A percentile compares a stretch with the other conserved stretches of the same genome.
Conservation (phyloP, 2,797 vertebrate genomes). For the Squalus acanthias region DNA sequence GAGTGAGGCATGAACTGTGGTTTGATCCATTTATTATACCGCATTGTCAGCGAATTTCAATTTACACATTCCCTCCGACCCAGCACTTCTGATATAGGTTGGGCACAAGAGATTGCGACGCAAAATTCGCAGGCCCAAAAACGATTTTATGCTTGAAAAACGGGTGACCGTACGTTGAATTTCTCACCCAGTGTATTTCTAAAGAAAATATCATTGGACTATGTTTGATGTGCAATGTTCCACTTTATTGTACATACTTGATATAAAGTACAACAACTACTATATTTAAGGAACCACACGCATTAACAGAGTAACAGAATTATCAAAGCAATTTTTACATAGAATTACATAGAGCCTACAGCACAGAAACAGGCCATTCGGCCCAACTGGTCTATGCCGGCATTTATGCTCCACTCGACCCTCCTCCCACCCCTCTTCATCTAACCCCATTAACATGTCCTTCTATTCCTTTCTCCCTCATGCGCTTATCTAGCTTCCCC, state of each 20-base stretch:
- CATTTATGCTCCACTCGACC: neutral
- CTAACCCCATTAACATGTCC: neutral
- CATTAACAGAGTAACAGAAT: neutral
- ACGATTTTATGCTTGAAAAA: neutral
- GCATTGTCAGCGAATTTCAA: no score
- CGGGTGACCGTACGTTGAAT: neutral
- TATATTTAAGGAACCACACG: neutral
- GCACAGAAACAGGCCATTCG: constrained; percentile 1
- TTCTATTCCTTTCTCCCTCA: neutral
- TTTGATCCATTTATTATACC: no score
- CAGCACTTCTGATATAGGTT: no score
- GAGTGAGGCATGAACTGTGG: neutral
- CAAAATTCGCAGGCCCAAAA: neutral
- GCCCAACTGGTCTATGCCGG: neutral
- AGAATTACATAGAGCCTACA: neutral
- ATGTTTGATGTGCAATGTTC: neutral
- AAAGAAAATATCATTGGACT: neutral
- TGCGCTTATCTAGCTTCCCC: neutral
- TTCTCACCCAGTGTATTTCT: neutral
- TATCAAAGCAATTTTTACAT: neutral
- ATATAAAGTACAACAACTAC: neutral
- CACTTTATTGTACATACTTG: neutral
- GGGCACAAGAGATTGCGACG: no score
- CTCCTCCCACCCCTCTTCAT: neutral
- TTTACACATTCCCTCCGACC: no score